Conservation (phyloP, 2,113 vertebrate genomes). For the Charadrius vociferus region DNA sequence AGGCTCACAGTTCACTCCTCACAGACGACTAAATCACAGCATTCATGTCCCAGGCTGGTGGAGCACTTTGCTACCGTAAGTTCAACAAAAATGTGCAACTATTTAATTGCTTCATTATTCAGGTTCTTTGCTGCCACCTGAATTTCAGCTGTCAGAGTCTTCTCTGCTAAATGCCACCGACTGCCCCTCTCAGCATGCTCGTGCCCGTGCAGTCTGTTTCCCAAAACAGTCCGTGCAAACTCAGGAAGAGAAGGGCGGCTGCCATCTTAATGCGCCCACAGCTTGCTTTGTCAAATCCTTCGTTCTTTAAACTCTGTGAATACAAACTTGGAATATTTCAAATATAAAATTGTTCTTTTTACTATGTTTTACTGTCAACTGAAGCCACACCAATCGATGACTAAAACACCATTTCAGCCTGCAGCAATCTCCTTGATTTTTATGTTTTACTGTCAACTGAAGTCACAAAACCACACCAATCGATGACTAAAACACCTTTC, state of each 20-base stretch:
- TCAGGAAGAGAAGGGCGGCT: rapidly evolving
- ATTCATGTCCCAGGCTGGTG: rapidly evolving
- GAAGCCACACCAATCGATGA: not conserved
- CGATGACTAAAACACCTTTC: not conserved
- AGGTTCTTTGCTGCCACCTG: not conserved
- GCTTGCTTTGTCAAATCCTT: not conserved
- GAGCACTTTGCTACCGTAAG: not conserved
- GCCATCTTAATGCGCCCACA: rapidly evolving
- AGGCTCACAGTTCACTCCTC: not conserved
- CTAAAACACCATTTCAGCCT: not conserved
- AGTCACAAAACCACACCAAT: not conserved
- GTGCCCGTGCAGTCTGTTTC: rapidly evolving
- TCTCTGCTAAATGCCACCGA: not conserved
- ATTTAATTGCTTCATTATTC: not conserved
- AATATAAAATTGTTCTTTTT: not conserved
- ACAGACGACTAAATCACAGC: not conserved
- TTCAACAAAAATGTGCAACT: not conserved
- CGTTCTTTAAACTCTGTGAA: not conserved
- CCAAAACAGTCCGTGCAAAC: not conserved
- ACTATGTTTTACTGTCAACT: not conserved
- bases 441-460: not conserved
- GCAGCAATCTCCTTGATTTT: not conserved
- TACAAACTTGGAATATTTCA: not conserved
- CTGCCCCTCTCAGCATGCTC: not conserved
- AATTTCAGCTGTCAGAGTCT: not conserved